Evolutionary conservation across 2,888 invertebrate species (phyloP).

Genomic region (Amorpha juglandis): DNA sequence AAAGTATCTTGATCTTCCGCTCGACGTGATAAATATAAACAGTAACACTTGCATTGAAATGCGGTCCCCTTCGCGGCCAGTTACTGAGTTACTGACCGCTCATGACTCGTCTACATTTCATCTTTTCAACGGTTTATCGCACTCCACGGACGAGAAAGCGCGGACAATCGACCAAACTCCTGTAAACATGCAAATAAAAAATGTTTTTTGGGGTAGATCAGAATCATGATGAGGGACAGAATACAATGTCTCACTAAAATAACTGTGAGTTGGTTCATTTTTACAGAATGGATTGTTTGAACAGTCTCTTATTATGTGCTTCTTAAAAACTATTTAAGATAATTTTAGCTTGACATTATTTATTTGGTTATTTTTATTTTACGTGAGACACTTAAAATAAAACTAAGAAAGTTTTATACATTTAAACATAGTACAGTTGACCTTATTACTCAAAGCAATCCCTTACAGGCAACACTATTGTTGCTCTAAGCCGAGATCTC

Average conservation of each 20-base stretch:
- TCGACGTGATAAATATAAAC: slow-evolving; percentile 13
- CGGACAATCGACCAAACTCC: slow-evolving; percentile 64
- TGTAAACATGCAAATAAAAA: slow-evolving; percentile 55
- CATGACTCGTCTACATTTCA: slow-evolving; percentile 65
- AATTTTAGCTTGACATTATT: no score
- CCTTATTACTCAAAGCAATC: no score
- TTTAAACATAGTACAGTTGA: no score
- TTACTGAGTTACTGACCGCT: slow-evolving; percentile 60
- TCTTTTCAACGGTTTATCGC: slow-evolving; percentile 75
- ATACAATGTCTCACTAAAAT: not conserved
- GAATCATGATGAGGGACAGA: slow-evolving; percentile 38
- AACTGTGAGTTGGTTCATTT: not conserved
- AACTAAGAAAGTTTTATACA: no score
- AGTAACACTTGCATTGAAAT: not conserved
- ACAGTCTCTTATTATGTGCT: no score
- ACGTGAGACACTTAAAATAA: no score
- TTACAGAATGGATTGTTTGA: not conserved
- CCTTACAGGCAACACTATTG: no score
- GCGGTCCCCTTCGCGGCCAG: slow-evolving; percentile 48
- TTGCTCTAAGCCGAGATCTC: no score
- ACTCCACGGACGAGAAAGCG: slow-evolving; percentile 60
- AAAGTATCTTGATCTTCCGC: slow-evolving; percentile 2
- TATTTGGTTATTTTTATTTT: no score
- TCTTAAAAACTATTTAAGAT: not conserved
- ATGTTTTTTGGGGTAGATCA: slow-evolving; percentile 48